Evolutionary conservation across 2,888 invertebrate genomes (phyloP).

Genomic region (Mimas tiliae): DNA sequence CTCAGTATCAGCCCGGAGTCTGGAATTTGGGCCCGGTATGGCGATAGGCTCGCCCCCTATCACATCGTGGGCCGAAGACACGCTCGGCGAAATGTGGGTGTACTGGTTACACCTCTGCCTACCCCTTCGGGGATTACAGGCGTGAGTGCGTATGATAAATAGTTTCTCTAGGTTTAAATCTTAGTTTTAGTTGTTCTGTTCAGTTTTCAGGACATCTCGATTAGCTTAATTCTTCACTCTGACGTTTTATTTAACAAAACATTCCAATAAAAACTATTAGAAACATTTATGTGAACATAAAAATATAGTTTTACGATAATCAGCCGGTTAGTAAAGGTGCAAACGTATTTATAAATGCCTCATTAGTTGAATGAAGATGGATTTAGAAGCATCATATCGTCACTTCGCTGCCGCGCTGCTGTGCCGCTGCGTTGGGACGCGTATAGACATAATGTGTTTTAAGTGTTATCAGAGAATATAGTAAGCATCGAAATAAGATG

Average conservation of each 20-base stretch:
- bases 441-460: neutral
- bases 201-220: neutral
- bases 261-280: neutral
- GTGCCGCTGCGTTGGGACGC: neutral
- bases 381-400: neutral
- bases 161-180: too few species aligned
- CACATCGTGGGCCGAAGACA: too few species aligned
- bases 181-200: too few species aligned
- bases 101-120: too few species aligned
- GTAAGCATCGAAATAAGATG: too few species aligned
- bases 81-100: too few species aligned
- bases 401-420: too few species aligned
- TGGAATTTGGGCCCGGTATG: too few species aligned
- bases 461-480: neutral
- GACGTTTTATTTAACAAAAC: neutral
- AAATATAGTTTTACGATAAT: neutral
- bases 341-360: constrained; percentile 11
- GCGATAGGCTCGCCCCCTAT: too few species aligned
- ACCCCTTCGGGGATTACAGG: too few species aligned
- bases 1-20: too few species aligned
- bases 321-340: constrained; percentile 14
- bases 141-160: too few species aligned
- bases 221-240: neutral
- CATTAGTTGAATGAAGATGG: constrained; percentile 15
- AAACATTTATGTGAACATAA: neutral